Evolutionary conservation across 2,888 invertebrate genomes (phyloP).

Genomic region (Formica aserva): DNA sequence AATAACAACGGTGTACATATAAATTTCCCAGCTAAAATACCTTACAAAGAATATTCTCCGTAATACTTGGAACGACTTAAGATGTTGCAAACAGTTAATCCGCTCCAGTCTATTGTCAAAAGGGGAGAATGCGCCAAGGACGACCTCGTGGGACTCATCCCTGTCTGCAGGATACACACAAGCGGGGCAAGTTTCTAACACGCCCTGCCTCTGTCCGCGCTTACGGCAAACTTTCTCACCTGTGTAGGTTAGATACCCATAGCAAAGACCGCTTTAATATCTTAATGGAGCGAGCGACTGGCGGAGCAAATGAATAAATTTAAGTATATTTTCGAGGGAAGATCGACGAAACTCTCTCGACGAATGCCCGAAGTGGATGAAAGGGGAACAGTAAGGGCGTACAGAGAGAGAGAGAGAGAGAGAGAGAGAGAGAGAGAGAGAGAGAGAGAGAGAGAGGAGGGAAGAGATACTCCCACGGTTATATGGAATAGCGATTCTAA

Average conservation of each 20-base stretch:
- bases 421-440: neutral
- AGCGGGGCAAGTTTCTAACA: slow-evolving; percentile 41
- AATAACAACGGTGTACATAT: neutral
- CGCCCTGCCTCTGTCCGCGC: neutral
- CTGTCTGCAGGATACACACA: slow-evolving; percentile 24
- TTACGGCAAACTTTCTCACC: slow-evolving; percentile 49
- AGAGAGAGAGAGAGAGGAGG: neutral
- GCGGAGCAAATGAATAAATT: slow-evolving; percentile 49
- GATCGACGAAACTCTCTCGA: slow-evolving; percentile 31
- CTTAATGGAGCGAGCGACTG: slow-evolving; percentile 59
- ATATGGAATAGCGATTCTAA: slow-evolving; percentile 18
- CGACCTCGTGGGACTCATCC: neutral
- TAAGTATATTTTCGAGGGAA: slow-evolving; percentile 47
- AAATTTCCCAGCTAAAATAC: neutral
- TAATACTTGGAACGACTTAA: neutral
- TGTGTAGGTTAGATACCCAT: slow-evolving; percentile 32
- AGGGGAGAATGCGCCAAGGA: neutral
- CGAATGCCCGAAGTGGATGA: slow-evolving; percentile 26
- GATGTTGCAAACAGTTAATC: slow-evolving; percentile 20
- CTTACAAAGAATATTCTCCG: neutral
- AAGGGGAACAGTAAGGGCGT: neutral
- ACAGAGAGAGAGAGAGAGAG: neutral
- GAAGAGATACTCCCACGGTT: neutral
- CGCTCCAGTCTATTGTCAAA: slow-evolving; percentile 5
- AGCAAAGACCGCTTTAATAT: slow-evolving; percentile 60